Evolutionary conservation across 2,113 vertebrate genomes (phyloP), one percentile per base, ranked within the genome.

Genomic region (Ameiurus melas): DNA sequence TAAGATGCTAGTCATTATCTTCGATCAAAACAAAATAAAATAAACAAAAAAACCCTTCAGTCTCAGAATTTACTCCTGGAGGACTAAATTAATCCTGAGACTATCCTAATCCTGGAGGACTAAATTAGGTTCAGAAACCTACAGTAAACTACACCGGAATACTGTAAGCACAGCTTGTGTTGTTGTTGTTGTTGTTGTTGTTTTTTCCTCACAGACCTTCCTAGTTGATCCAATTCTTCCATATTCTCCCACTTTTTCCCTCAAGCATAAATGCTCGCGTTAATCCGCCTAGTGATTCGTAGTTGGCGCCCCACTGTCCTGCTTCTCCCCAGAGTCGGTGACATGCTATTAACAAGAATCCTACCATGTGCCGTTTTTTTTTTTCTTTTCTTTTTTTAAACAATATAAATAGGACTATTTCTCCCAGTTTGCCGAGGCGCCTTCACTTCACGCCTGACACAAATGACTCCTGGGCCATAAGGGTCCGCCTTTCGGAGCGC

Each of bases 401-500:
- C 92, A 90, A 92, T 92, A 92, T 91, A 89, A 94, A 93, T 93
- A 33, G 20, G 14, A 13, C 94, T 62, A 93, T 93, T 93, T 93
- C 94, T 96, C 95, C 94, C 95, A 95, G 62, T 96, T 94, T 90
- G 93, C 94, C 96, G 96, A 92, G 92, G 92, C 14, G 57, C 39
- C 81, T 83, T 77, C 87, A 43, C 81, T 78, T 78, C 73, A 25
- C 83, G 80, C 68, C 88, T 70, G 62, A 47, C 73, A 79, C 55
- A 33, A 84, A 60, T 66, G 82, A 86, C 81, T 89, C 55, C 85
- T 53, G 92, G 95, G 94, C 94, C 96, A 94, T 94, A 93, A 92
- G 91, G 94, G 95, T 94, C 95, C 96, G 95, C 94, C 93, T 94
- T 92, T 91, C 92, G 94, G 96, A 93, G 93, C 81, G 94, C 96